phyloP scores from a whole-genome alignment of 1,140 invertebrate genomes.

The Maniola jurtina region DNA sequence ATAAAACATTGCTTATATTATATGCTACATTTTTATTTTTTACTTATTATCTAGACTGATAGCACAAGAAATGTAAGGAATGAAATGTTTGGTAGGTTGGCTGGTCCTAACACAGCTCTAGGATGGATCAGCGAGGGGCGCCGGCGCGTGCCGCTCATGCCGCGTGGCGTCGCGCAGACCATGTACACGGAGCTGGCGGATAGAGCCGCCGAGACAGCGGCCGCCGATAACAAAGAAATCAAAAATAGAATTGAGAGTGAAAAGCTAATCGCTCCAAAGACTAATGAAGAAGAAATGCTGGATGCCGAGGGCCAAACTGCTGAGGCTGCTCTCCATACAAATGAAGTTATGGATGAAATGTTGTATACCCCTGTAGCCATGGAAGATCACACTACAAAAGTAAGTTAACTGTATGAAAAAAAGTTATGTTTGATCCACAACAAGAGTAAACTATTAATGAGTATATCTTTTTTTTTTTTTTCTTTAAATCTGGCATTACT shows the following conservation, averaged over 20 bases:
- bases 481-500: no score
- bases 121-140: slow-evolving; percentile 94
- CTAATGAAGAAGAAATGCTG: slow-evolving; percentile 57
- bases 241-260: slow-evolving; percentile 62
- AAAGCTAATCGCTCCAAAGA: slow-evolving; percentile 51
- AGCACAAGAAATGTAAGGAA: background rate
- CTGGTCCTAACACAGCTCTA: slow-evolving; percentile 87
- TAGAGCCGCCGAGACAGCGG: slow-evolving; percentile 76
- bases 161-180: slow-evolving; percentile 89
- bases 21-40: background rate
- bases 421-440: no score
- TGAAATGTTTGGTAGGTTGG: slow-evolving; percentile 79
- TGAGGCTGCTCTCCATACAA: slow-evolving; percentile 42
- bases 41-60: no score
- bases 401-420: slow-evolving; percentile 28
- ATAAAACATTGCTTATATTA: background rate
- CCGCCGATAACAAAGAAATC: slow-evolving; percentile 70
- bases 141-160: slow-evolving; percentile 88
- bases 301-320: slow-evolving; percentile 55
- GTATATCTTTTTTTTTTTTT: no score
- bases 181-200: slow-evolving; percentile 92
- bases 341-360: slow-evolving; percentile 55
- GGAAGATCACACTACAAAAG: slow-evolving; percentile 68
- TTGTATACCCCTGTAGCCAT: slow-evolving; percentile 67
- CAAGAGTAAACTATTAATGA: no score